Evolutionary conservation across 1,140 invertebrate species (phyloP).

Genomic region (Anoplophora glabripennis): DNA sequence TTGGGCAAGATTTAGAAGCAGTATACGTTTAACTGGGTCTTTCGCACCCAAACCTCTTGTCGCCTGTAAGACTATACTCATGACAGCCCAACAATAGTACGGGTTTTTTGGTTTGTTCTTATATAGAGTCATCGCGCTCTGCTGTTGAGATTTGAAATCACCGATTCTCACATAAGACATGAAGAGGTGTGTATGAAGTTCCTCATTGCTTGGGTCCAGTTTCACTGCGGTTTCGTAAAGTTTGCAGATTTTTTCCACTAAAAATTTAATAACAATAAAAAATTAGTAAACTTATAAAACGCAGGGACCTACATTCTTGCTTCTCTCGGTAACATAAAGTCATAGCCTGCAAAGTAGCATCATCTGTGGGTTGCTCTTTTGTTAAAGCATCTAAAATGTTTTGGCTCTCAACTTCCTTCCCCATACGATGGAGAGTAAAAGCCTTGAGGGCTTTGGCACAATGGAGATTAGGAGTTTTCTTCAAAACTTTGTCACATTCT

Average conservation of each 20-base stretch:
- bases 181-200: conserved; percentile 89
- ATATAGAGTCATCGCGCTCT: conserved; percentile 83
- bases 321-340: conserved; percentile 92
- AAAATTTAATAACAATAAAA: conserved; percentile 4
- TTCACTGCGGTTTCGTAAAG: conserved; percentile 87
- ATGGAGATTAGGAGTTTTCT: conserved; percentile 84
- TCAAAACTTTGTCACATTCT: conserved; percentile 93
- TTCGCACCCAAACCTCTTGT: conserved; percentile 48
- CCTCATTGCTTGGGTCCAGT: conserved; percentile 83
- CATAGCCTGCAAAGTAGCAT: conserved; percentile 93
- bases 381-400: conserved; percentile 75
- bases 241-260: conserved; percentile 84
- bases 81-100: conserved; percentile 97
- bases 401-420: conserved; percentile 75
- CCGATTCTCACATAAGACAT: conserved; percentile 91
- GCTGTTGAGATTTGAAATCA: conserved; percentile 89
- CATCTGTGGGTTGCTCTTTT: conserved; percentile 80
- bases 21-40: conserved; percentile 56
- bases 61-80: conserved; percentile 93
- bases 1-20: conserved; percentile 82
- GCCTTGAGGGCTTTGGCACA: conserved; percentile 92
- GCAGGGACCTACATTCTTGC: conserved; percentile 70
- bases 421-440: conserved; percentile 81
- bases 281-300: neutral
- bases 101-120: conserved; percentile 91